Percentiles rank a stretch among this genome's conserved stretches.
phyloP scores from a whole-genome alignment of 2,888 invertebrate species.

The Hirtodrosophila cameraria region DNA sequence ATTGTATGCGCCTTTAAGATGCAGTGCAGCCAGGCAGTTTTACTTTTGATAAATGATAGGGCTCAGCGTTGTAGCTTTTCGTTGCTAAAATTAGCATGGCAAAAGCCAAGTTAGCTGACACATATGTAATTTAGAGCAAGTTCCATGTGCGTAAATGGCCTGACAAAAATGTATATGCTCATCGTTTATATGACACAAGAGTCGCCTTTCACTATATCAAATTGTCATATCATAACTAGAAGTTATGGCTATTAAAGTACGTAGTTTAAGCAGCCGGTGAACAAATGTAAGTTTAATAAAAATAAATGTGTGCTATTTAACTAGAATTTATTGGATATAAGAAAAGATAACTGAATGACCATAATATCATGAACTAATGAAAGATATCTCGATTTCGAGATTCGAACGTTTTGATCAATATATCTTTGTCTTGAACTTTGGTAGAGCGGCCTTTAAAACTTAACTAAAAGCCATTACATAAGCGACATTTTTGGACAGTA shows the following conservation, averaged over 20 bases:
- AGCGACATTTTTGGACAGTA: constrained; percentile 1
- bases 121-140: constrained; percentile 14
- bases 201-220: constrained; percentile 25
- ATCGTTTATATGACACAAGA: constrained; percentile 36
- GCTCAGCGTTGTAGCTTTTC: constrained; percentile 22
- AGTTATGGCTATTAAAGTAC: constrained; percentile 19
- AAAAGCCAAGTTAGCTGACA: constrained; percentile 25
- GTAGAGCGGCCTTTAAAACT: not conserved
- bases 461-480: constrained; percentile 5
- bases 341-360: too few species aligned
- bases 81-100: constrained; percentile 44
- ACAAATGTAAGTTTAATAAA: not conserved
- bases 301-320: not conserved
- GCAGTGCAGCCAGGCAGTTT: not conserved
- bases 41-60: constrained; percentile 43
- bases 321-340: too few species aligned
- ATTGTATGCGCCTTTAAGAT: constrained; percentile 14
- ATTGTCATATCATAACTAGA: constrained; percentile 22
- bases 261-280: not conserved
- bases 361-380: too few species aligned
- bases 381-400: too few species aligned
- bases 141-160: constrained; percentile 34
- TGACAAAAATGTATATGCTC: constrained; percentile 47
- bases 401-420: too few species aligned
- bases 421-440: too few species aligned